Percentiles rank a stretch among this genome's conserved stretches.
phyloP scores from a whole-genome alignment of 2,888 invertebrate genomes.

The Xestia ashworthii region DNA sequence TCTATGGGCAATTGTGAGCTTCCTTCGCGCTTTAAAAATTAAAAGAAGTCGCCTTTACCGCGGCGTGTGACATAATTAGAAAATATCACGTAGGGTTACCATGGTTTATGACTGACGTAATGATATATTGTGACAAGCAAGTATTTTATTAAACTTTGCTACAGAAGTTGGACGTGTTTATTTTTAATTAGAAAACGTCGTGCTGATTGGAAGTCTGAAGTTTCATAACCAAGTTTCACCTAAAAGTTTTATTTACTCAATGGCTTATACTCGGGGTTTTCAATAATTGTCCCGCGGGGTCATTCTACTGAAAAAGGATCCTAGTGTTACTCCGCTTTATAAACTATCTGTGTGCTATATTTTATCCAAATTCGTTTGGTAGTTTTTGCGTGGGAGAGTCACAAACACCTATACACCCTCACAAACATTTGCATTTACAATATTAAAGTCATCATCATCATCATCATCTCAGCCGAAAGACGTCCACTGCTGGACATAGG shows the following conservation, averaged over 20 bases:
- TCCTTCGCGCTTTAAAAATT: constrained; percentile 74
- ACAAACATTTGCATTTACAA: no score
- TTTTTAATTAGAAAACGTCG: constrained; percentile 1
- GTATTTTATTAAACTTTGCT: constrained; percentile 38
- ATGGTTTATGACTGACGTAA: constrained; percentile 32
- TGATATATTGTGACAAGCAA: constrained; percentile 17
- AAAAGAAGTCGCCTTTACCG: constrained; percentile 64
- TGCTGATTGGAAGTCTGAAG: constrained; percentile 1
- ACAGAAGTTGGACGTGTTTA: not conserved
- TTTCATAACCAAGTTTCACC: not conserved
- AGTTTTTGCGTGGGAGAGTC: no score
- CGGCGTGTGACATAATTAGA: constrained; percentile 46
- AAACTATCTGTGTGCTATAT: no score
- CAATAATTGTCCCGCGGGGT: no score
- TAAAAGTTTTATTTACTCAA: not conserved
- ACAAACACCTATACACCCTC: no score
- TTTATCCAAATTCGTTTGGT: no score
- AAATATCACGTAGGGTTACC: constrained; percentile 44
- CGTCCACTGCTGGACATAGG: no score
- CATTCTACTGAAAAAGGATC: no score
- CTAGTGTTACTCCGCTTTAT: no score
- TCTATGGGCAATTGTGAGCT: constrained; percentile 83
- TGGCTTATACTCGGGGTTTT: no score
- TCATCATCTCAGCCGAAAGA: no score
- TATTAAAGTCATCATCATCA: no score